phyloP scores from a whole-genome alignment of 2,113 vertebrate species.

The Glaucomys volans region DNA sequence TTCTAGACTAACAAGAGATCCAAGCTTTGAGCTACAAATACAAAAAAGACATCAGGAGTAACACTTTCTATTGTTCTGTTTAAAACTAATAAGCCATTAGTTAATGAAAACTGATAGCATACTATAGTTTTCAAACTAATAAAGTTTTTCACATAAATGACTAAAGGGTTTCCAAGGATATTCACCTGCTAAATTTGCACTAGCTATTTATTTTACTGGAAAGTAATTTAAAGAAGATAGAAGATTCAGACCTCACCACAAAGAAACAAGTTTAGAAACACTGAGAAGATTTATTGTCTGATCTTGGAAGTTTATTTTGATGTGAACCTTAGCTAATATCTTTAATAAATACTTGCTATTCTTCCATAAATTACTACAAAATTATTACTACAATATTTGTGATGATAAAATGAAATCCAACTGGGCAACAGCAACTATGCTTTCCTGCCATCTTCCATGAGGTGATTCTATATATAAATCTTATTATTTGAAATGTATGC shows the following conservation, averaged over 20 bases:
- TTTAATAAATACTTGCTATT: background rate
- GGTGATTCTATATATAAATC: background rate
- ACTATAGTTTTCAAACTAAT: slow-evolving; percentile 52
- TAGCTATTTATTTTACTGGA: background rate
- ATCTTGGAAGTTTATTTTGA: background rate
- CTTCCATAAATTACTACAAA: background rate
- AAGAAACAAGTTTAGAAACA: slow-evolving; percentile 51
- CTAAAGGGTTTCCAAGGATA: background rate
- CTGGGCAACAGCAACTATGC: too few species aligned
- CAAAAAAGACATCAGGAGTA: slow-evolving; percentile 49
- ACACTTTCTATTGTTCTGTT: slow-evolving; percentile 84
- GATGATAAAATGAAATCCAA: too few species aligned
- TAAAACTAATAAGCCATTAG: slow-evolving; percentile 74
- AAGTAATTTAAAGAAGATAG: slow-evolving; percentile 55
- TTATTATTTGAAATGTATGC: background rate
- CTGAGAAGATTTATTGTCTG: background rate
- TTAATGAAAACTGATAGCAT: slow-evolving; percentile 59
- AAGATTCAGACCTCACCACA: background rate
- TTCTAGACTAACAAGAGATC: slow-evolving; percentile 65
- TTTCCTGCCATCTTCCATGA: background rate
- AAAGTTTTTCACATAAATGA: slow-evolving; percentile 39
- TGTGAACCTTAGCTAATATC: background rate
- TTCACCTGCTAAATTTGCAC: background rate
- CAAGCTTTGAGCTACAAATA: background rate
- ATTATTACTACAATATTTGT: too few species aligned